Percentiles rank a stretch among this genome's conserved stretches.
These are phyloP conservation scores for Pelodytes ibericus DNA, from an alignment of 2,797 vertebrate species.

Conservation along the genomic window DNA sequence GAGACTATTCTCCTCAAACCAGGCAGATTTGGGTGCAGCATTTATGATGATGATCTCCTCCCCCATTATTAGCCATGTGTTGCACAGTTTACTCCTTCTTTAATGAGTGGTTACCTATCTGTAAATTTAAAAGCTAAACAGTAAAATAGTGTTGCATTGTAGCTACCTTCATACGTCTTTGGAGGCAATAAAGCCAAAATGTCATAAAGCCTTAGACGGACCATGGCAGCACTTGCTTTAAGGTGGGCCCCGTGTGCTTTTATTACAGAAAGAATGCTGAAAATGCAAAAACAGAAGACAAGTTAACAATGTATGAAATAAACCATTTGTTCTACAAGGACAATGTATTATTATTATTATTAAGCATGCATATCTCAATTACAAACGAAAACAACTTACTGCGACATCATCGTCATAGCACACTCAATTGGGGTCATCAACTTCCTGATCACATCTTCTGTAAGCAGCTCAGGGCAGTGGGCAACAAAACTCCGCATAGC, in stretches of 20 bases:
- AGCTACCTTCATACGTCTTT: constrained; percentile 95
- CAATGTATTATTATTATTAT: too few species aligned
- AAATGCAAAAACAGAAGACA: constrained; percentile 48
- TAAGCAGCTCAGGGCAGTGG: constrained; percentile 95
- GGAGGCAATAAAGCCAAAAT: constrained; percentile 96
- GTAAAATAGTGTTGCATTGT: not conserved
- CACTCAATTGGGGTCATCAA: constrained; percentile 98
- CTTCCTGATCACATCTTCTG: constrained; percentile 95
- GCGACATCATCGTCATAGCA: constrained; percentile 99
- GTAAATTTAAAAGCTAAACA: too few species aligned
- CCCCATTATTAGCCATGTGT: too few species aligned
- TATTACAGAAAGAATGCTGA: constrained; percentile 92
- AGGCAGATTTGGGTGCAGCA: too few species aligned
- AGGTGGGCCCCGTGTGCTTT: constrained; percentile 96
- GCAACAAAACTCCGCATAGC: constrained; percentile 99
- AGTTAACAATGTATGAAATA: too few species aligned
- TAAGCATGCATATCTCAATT: too few species aligned
- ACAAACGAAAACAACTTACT: constrained; percentile 82
- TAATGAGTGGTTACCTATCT: too few species aligned
- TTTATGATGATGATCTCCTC: too few species aligned
- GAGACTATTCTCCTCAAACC: too few species aligned
- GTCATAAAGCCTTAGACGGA: constrained; percentile 94
- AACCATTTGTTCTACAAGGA: too few species aligned
- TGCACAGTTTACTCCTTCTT: too few species aligned
- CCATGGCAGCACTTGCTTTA: constrained; percentile 99